phyloP scores from a whole-genome alignment of 2,888 invertebrate genomes.

The Morpho helenor region DNA sequence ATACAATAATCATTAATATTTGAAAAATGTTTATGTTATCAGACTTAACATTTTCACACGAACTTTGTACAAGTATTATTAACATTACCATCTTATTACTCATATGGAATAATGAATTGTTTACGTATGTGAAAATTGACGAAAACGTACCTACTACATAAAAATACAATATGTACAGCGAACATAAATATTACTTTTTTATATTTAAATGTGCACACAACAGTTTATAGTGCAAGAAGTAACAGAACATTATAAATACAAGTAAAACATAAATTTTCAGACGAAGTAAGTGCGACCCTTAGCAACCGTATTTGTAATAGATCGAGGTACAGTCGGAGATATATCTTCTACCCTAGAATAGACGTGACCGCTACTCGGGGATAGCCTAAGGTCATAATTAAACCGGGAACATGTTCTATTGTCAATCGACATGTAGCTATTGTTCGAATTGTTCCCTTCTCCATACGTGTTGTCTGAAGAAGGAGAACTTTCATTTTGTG shows the following conservation, averaged over 20 bases:
- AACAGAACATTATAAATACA: conserved; percentile 24
- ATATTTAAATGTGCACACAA: conserved; percentile 25
- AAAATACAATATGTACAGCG: conserved; percentile 26
- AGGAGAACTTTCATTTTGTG: conserved; percentile 80
- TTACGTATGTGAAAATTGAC: conserved; percentile 73
- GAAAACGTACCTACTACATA: conserved; percentile 35
- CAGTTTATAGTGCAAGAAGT: conserved; percentile 21
- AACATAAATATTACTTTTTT: conserved; percentile 16
- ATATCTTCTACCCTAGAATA: conserved; percentile 75
- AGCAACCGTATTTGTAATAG: conserved; percentile 54
- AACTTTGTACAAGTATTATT: conserved; percentile 66
- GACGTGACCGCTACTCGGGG: conserved; percentile 74
- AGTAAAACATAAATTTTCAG: conserved; percentile 39
- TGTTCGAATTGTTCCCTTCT: conserved; percentile 82
- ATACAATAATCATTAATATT: conserved; percentile 40
- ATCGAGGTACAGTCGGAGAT: conserved; percentile 65
- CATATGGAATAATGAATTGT: too few species aligned
- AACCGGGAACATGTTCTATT: conserved; percentile 74
- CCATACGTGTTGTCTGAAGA: conserved; percentile 81
- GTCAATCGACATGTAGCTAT: conserved; percentile 84
- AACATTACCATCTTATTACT: conserved; percentile 29
- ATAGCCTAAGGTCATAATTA: conserved; percentile 77
- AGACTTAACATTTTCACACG: conserved; percentile 66
- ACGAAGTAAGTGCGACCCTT: conserved; percentile 74
- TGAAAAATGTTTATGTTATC: conserved; percentile 58